These are phyloP conservation scores for Ateles fusciceps DNA, from an alignment of 2,797 vertebrate species.

Conservation along the genomic window DNA sequence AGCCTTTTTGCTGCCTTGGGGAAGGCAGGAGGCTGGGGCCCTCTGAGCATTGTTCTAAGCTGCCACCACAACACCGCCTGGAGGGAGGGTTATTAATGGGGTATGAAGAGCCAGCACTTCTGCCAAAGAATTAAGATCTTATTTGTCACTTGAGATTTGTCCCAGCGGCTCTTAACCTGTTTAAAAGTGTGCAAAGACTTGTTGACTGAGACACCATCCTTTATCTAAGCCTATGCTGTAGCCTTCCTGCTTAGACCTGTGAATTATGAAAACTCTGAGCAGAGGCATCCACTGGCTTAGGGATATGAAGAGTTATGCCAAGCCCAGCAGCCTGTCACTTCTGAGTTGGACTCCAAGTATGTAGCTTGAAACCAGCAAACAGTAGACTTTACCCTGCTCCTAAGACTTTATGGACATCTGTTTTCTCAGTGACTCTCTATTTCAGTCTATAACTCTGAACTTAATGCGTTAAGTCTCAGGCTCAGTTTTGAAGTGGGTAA, in stretches of 20 bases:
- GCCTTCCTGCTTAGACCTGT: neutral
- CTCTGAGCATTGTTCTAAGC: accelerated
- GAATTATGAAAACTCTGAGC: neutral
- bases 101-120: too few species aligned
- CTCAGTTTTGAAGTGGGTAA: neutral
- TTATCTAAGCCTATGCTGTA: neutral
- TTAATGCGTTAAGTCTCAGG: neutral
- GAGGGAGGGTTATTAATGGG: neutral
- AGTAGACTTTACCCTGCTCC: neutral
- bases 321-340: neutral
- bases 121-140: neutral
- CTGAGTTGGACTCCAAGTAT: neutral
- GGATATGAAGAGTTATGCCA: neutral
- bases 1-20: neutral
- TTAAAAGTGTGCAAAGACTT: neutral
- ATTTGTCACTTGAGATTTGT: neutral
- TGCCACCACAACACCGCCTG: accelerated
- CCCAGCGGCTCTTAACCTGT: neutral
- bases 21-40: neutral
- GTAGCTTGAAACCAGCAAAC: neutral
- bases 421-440: neutral
- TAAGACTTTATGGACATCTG: neutral
- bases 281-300: too few species aligned
- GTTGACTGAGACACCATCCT: neutral
- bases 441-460: neutral